Evolutionary conservation across 2,797 vertebrate species (phyloP).

Genomic region (Macrochelys suwanniensis): DNA sequence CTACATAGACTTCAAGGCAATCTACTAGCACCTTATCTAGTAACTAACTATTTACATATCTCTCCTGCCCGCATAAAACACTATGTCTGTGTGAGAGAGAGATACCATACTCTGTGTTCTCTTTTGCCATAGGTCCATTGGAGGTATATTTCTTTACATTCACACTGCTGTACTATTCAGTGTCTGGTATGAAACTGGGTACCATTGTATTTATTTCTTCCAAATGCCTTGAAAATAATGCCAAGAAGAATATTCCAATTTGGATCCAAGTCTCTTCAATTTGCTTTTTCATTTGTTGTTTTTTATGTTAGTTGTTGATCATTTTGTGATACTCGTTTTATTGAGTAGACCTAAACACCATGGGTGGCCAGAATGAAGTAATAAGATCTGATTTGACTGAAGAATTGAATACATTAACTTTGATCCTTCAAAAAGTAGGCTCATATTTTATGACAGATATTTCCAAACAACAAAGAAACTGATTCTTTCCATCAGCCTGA

Average conservation of each 20-base stretch:
- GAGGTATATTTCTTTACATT: background rate
- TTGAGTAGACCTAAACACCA: background rate
- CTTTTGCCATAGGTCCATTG: background rate
- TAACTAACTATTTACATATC: background rate
- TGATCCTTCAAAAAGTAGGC: conserved; percentile 12
- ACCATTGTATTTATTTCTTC: background rate
- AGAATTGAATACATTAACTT: conserved; percentile 1
- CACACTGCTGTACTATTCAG: background rate
- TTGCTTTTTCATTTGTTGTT: background rate
- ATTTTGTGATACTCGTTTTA: background rate
- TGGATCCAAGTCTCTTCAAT: background rate
- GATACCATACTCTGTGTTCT: background rate
- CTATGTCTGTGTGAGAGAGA: background rate
- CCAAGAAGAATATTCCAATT: background rate
- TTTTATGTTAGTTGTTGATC: conserved; percentile 1
- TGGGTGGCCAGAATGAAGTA: background rate
- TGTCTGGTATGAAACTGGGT: background rate
- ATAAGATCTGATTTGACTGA: conserved; percentile 1
- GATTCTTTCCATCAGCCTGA: background rate
- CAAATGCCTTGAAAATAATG: background rate
- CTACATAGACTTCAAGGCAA: background rate
- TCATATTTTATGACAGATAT: conserved; percentile 1
- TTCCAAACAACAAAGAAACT: background rate
- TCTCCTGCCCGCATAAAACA: background rate
- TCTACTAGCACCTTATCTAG: background rate